These are phyloP conservation scores for Halcyon chelicuti DNA, from an alignment of 2,797 vertebrate genomes.

Conservation along the genomic window DNA sequence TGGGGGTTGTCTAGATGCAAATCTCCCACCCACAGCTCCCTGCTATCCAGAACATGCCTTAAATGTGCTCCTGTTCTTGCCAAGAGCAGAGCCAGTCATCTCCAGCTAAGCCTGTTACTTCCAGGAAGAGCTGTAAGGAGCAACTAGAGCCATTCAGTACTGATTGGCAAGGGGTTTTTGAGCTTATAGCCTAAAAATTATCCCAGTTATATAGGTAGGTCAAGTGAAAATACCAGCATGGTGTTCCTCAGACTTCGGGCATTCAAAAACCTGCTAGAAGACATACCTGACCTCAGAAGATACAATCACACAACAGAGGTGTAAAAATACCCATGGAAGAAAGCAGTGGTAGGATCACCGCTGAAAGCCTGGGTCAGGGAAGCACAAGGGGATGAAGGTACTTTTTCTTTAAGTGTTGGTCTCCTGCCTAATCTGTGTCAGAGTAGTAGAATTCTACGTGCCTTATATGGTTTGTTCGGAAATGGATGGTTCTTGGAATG, in stretches of 20 bases:
- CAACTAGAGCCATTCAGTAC: background rate
- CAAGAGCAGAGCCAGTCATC: background rate
- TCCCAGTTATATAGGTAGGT: background rate
- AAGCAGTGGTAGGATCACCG: background rate
- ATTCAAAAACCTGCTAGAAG: background rate
- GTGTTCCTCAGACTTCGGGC: background rate
- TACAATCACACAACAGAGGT: background rate
- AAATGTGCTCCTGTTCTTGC: background rate
- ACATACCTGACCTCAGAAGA: background rate
- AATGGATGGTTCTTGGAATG: background rate
- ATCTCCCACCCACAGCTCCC: background rate
- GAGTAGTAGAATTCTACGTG: background rate
- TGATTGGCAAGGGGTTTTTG: background rate
- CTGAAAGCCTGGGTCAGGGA: background rate
- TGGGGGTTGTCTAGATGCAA: background rate
- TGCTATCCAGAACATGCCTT: background rate
- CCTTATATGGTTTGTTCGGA: constrained; percentile 29
- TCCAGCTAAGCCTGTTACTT: background rate
- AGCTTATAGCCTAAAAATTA: background rate
- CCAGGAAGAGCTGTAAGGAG: background rate
- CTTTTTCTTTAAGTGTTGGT: background rate
- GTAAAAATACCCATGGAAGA: background rate
- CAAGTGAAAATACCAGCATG: background rate
- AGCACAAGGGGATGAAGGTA: background rate
- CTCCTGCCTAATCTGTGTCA: background rate